These are phyloP conservation scores for Pangasius sanitwongsei DNA, from an alignment of 2,797 vertebrate species.

Conservation along the genomic window DNA sequence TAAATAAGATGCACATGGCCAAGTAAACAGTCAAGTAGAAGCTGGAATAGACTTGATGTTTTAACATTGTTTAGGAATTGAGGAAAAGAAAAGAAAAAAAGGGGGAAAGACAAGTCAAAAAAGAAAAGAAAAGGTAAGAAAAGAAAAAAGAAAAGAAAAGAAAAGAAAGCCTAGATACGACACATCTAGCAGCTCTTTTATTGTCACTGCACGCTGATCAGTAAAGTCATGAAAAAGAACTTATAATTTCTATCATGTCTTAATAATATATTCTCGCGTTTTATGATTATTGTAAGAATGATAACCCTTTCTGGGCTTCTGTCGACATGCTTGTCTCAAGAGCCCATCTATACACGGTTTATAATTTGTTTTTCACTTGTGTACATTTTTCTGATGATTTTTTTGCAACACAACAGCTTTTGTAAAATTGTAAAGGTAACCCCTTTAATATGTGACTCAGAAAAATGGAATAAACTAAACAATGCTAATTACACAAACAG, in stretches of 20 bases:
- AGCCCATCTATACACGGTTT: background rate
- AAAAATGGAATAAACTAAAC: background rate
- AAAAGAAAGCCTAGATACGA: background rate
- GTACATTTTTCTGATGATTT: background rate
- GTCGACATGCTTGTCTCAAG: background rate
- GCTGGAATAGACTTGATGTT: background rate
- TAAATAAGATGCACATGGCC: constrained; percentile 18
- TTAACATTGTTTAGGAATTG: background rate
- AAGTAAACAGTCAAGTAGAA: background rate
- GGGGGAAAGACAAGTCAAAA: background rate
- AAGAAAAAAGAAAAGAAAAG: no score
- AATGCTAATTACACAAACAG: background rate
- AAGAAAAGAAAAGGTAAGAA: no score
- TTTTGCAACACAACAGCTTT: background rate
- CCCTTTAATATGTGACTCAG: background rate
- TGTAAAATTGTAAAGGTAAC: background rate
- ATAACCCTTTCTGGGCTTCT: background rate
- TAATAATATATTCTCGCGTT: background rate
- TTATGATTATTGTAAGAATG: background rate
- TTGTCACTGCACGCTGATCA: background rate
- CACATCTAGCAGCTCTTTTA: no score
- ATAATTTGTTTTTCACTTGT: background rate
- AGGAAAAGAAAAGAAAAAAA: background rate
- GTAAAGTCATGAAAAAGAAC: background rate
- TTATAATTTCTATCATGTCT: background rate